phyloP scores from a whole-genome alignment of 2,888 invertebrate species.

The Microctonus brassicae region DNA sequence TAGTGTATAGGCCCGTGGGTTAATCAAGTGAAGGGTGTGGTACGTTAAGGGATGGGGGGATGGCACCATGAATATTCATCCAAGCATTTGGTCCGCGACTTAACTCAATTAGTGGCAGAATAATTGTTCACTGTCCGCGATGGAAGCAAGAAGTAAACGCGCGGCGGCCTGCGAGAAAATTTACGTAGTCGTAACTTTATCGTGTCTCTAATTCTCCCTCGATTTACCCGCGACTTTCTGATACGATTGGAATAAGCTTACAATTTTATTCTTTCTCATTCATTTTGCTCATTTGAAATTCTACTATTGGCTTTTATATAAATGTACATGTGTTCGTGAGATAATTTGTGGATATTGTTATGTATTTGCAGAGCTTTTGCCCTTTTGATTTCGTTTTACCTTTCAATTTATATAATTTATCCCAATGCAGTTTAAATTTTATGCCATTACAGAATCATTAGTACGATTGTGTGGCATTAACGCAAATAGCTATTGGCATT shows the following conservation, averaged over 20 bases:
- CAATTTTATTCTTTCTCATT: neutral
- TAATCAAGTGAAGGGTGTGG: neutral
- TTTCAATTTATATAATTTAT: neutral
- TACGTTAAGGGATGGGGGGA: conserved; percentile 19
- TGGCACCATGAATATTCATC: conserved; percentile 61
- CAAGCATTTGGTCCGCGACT: conserved; percentile 58
- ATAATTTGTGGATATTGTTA: neutral
- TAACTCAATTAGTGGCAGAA: conserved; percentile 63
- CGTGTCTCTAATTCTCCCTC: neutral
- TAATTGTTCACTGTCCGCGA: conserved; percentile 58
- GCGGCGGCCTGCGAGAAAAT: conserved; percentile 48
- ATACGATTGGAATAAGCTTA: neutral
- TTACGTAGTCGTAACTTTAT: conserved; percentile 44
- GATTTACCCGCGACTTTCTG: neutral
- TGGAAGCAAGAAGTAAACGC: conserved; percentile 39
- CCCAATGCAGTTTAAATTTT: neutral
- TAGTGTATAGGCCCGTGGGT: neutral
- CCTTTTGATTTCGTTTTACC: neutral
- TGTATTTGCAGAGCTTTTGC: neutral
- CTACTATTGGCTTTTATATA: neutral
- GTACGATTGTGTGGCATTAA: neutral
- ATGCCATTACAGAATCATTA: conserved; percentile 12
- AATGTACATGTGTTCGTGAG: neutral
- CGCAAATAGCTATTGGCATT: conserved; percentile 7
- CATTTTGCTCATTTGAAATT: too few species aligned